Evolutionary conservation across 2,797 vertebrate genomes (phyloP).

Genomic region (Pantherophis alleghaniensis): DNA sequence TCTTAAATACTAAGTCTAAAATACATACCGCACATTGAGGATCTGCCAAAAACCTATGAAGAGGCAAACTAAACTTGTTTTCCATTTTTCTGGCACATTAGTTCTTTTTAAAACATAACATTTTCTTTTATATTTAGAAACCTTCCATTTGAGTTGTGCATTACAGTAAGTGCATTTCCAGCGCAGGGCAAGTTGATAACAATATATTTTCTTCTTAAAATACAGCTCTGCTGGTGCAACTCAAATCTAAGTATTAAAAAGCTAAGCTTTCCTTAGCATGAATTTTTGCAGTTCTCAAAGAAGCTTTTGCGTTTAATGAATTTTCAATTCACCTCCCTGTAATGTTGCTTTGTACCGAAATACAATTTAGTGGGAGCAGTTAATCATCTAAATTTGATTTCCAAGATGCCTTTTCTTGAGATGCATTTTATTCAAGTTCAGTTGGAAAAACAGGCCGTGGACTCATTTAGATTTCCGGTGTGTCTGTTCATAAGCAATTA

Average conservation of each 20-base stretch:
- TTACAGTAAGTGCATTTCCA: slow-evolving; percentile 4
- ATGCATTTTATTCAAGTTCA: slow-evolving; percentile 13
- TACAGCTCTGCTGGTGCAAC: neutral
- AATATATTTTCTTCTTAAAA: neutral
- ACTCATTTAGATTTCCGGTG: neutral
- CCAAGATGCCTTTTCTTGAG: slow-evolving; percentile 6
- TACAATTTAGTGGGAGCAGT: neutral
- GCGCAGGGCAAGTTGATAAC: slow-evolving; percentile 1
- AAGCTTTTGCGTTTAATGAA: neutral
- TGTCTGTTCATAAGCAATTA: neutral
- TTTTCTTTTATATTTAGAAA: neutral
- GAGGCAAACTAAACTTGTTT: neutral
- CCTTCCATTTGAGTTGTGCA: neutral
- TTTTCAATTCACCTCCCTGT: neutral
- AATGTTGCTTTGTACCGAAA: neutral
- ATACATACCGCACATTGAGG: neutral
- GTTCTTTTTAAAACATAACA: neutral
- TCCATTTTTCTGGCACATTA: neutral
- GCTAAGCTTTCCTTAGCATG: neutral
- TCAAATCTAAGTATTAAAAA: neutral
- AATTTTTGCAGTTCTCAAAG: neutral
- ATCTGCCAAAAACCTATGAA: neutral
- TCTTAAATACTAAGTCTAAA: neutral
- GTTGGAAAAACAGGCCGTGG: neutral
- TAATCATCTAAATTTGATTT: neutral